These are phyloP conservation scores for Darevskia nairensis DNA, from an alignment of 2,797 vertebrate species.

Conservation along the genomic window DNA sequence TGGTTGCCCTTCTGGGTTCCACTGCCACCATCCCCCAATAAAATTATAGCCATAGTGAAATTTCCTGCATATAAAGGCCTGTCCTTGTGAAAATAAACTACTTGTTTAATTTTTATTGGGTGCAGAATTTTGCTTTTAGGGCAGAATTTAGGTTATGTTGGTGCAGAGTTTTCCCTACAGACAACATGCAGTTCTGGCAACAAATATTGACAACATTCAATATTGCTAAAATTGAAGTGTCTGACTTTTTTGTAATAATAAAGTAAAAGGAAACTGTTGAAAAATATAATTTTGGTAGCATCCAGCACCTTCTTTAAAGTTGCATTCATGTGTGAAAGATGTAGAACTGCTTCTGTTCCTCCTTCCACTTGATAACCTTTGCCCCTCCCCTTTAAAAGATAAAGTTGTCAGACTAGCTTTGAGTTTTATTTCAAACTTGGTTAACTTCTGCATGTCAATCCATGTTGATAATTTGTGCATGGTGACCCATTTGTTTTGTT, in stretches of 20 bases:
- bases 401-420: neutral
- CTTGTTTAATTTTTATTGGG: neutral
- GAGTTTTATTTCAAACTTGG: neutral
- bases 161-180: neutral
- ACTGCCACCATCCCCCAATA: neutral
- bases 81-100: neutral
- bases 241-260: neutral
- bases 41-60: neutral
- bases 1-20: neutral
- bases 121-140: neutral
- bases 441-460: neutral
- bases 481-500: neutral
- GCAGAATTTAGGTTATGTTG: neutral
- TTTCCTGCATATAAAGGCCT: neutral
- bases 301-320: neutral
- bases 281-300: neutral
- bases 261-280: neutral
- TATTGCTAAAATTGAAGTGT: neutral
- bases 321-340: neutral
- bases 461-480: neutral
- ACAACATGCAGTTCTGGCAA: neutral
- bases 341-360: neutral
- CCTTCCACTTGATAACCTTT: neutral
- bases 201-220: neutral
- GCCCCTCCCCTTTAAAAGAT: neutral